Evolutionary conservation across 2,888 invertebrate genomes (phyloP), one percentile per base, ranked within the genome.

Genomic region (Xanthorhoe spadicearia): DNA sequence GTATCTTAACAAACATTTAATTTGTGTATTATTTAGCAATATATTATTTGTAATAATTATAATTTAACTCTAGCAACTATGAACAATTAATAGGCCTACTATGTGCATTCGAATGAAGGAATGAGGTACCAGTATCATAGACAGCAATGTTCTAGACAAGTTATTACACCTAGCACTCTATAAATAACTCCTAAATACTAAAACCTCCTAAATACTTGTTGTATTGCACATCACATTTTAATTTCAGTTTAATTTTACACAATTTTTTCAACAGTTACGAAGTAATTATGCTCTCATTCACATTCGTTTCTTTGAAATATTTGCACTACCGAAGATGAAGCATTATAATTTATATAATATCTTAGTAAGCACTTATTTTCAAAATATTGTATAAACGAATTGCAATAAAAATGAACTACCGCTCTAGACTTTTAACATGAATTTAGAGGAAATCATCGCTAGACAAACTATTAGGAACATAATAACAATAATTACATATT

Each of bases 1-100:
- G 54, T 79, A 79, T 88, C 86, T 92, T 92, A 92, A 93, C 92
- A 92, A 92, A 92, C 92, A 92, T 93, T 92, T 92, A 93, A 88
- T 93, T 90, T 86, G 88, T 85, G 86, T 74, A 85, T 87, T 89
- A 80, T 89, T 90, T 90, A 93, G 87, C 87, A 90, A 93, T 93
- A 93, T 93, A 93, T 92, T 93, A 93, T 91, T 89, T 92, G 83
- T 89, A 88, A 87, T 91, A 88, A 88, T 83, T 90, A 87, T 89
- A 88, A 89, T 90, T 92, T 90, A 90, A 87, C 92, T 92, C 90
- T 85, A 80, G 81, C 86, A 85, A 82, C 83, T 82, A 80, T 82
- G 76, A 85, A 82, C 85, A 81, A 72, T 73, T 49, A 60, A 43
- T 78, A 83, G 76, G 78, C 80, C 82, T 84, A 83, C 82, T 83